Base-by-base conservation (phyloP, 2,888 invertebrate species). In the Thysanoteuthis rhombus region DNA sequence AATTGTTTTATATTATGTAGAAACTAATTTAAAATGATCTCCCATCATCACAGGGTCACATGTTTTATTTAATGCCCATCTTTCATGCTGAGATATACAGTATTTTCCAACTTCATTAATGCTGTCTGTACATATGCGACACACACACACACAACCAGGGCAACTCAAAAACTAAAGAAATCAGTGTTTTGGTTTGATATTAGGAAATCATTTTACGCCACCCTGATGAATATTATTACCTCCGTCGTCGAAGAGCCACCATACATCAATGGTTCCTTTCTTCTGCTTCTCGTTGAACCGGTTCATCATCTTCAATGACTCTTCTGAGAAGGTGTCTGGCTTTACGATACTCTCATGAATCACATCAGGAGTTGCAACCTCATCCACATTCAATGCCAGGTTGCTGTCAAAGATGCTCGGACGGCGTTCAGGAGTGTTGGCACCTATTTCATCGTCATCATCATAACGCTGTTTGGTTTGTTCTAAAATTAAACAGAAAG, bases 191-290 rank as follows among this genome's bases (percentile, higher is more conserved):
- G n/a, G n/a, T n/a, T n/a, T n/a, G n/a, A n/a, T 42, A 42, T 42
- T 42, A 42, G 10, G 16, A 42, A 42, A 42, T 42, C 42, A 42
- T 42, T n/a, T n/a, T n/a, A n/a, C 0, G 8, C 42, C 42, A 42
- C 16, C 8, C 42, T 42, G 42, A 42, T 42, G 8, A 42, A 12
- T 42, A 42, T 38, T 16, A 36, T 47, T 97, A 99, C 99, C 99
- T 97, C 99, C 99, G 96, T 99, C 99, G 96, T 99, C 99, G 96
- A 99, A 99, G 0, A 99, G 97, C 99, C 99, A 99, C 99, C 99
- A 99, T 28, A 99, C 99, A 97, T 99, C 99, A 95, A 99, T 99
- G 19, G 98, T 98, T 40, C 98, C 98, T 96, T 98, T 98, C 95
- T 98, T 98, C 96, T 98, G 95, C 52, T 95, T 94, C 38, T 94